Evolutionary conservation across 2,797 vertebrate species (phyloP).

Genomic region (Chromobotia macracanthus): DNA sequence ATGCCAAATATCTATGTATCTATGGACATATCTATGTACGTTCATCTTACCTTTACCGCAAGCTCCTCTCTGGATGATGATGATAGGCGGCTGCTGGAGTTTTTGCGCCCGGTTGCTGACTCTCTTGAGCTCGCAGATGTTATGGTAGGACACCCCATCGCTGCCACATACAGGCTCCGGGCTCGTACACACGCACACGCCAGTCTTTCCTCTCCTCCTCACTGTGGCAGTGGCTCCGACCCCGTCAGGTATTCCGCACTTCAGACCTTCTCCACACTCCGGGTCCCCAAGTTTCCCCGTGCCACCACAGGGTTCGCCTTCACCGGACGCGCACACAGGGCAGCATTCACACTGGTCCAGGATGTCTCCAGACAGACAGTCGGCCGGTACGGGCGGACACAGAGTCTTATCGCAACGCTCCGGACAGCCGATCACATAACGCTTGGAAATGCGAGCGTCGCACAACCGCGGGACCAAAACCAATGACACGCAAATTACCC

Average conservation of each 20-base stretch:
- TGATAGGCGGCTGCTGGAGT: slow-evolving; percentile 81
- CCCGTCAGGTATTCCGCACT: slow-evolving; percentile 77
- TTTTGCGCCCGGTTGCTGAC: slow-evolving; percentile 78
- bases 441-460: slow-evolving; percentile 62
- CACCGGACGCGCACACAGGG: slow-evolving; percentile 85
- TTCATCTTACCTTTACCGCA: slow-evolving; percentile 85
- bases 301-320: slow-evolving; percentile 85
- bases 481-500: slow-evolving; percentile 55
- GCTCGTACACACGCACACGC: slow-evolving; percentile 82
- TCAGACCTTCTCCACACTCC: slow-evolving; percentile 83
- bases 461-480: slow-evolving; percentile 50
- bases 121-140: slow-evolving; percentile 87
- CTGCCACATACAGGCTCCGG: slow-evolving; percentile 89
- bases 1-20: background rate
- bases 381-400: slow-evolving; percentile 76
- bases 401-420: slow-evolving; percentile 82
- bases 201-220: slow-evolving; percentile 76
- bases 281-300: slow-evolving; percentile 62
- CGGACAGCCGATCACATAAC: slow-evolving; percentile 76
- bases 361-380: slow-evolving; percentile 78
- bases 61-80: slow-evolving; percentile 89
- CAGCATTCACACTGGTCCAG: slow-evolving; percentile 88
- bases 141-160: slow-evolving; percentile 87
- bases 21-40: too few species aligned
- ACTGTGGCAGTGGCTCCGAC: slow-evolving; percentile 80